Conservation (phyloP, 2,797 vertebrate genomes). For the Phrynocephalus vlangalii region DNA sequence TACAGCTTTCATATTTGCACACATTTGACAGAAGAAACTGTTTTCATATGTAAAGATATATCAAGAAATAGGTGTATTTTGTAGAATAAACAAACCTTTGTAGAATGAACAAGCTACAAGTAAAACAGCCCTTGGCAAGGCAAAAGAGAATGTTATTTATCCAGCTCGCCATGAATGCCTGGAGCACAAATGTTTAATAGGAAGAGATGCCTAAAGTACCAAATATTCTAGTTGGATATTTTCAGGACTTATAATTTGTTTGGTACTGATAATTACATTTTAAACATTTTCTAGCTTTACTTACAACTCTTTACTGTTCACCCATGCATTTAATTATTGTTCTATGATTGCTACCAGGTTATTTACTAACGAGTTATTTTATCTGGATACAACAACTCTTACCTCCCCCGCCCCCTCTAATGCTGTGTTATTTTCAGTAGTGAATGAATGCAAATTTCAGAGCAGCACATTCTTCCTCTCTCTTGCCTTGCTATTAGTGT, state of each 20-base stretch:
- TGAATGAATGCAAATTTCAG: conserved; percentile 79
- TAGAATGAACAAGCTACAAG: neutral
- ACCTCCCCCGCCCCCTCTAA: conserved; percentile 75
- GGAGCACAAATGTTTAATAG: conserved; percentile 75
- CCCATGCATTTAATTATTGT: conserved; percentile 83
- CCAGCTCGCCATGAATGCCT: conserved; percentile 71
- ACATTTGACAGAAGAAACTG: neutral
- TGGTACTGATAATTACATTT: conserved; percentile 81
- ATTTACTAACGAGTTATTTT: conserved; percentile 85
- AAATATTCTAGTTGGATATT: conserved; percentile 79
- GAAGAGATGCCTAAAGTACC: conserved; percentile 78
- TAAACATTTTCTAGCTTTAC: conserved; percentile 77
- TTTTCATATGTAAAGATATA: conserved; percentile 3
- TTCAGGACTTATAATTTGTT: conserved; percentile 79
- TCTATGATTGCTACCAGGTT: conserved; percentile 80
- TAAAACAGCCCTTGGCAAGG: neutral
- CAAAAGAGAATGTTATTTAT: neutral
- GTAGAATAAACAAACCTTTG: neutral
- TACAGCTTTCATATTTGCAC: neutral
- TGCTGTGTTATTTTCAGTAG: conserved; percentile 84
- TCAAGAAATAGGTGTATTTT: neutral
- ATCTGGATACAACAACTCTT: conserved; percentile 80
- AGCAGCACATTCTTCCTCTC: conserved; percentile 70
- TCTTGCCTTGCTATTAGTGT: conserved; percentile 79
- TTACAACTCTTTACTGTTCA: conserved; percentile 79